Percentiles rank a stretch among this genome's conserved stretches.
These are phyloP conservation scores for Sitodiplosis mosellana DNA, from an alignment of 1,140 invertebrate genomes.

Conservation along the genomic window DNA sequence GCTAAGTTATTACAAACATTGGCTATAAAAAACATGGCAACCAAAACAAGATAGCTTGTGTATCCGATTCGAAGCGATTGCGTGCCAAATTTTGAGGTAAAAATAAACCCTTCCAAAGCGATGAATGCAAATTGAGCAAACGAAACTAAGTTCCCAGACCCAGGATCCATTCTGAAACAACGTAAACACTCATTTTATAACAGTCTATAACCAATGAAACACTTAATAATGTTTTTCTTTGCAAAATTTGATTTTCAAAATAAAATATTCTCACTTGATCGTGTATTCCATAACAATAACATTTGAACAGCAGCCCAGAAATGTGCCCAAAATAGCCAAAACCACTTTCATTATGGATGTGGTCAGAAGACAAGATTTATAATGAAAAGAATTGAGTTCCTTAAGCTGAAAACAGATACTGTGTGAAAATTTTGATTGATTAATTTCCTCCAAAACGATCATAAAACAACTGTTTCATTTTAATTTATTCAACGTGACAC, in stretches of 20 bases:
- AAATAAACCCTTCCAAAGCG: constrained; percentile 74
- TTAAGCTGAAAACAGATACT: too few relatives aligned
- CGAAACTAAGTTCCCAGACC: constrained; percentile 82
- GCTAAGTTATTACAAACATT: constrained; percentile 94
- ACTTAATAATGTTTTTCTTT: too few relatives aligned
- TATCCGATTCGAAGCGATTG: constrained; percentile 47
- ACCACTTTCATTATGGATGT: constrained; percentile 34
- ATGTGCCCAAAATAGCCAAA: constrained; percentile 55
- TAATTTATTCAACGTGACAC: too few relatives aligned
- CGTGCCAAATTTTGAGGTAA: constrained; percentile 73
- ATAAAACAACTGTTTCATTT: too few relatives aligned
- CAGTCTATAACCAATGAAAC: too few relatives aligned
- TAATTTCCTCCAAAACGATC: too few relatives aligned
- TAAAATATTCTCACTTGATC: constrained; percentile 62
- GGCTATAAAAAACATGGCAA: constrained; percentile 77
- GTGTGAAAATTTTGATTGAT: too few relatives aligned
- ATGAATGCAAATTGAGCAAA: constrained; percentile 88
- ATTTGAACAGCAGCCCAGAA: constrained; percentile 80
- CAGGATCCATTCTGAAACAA: constrained; percentile 62
- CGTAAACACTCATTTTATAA: too few relatives aligned
- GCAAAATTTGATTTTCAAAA: too few relatives aligned
- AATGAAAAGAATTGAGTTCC: too few relatives aligned
- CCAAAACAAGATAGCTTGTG: constrained; percentile 70
- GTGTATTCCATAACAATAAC: constrained; percentile 80
- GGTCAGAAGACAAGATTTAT: too few relatives aligned